phyloP scores from a whole-genome alignment of 1,140 invertebrate species.

The Drosophila parabipectinata region DNA sequence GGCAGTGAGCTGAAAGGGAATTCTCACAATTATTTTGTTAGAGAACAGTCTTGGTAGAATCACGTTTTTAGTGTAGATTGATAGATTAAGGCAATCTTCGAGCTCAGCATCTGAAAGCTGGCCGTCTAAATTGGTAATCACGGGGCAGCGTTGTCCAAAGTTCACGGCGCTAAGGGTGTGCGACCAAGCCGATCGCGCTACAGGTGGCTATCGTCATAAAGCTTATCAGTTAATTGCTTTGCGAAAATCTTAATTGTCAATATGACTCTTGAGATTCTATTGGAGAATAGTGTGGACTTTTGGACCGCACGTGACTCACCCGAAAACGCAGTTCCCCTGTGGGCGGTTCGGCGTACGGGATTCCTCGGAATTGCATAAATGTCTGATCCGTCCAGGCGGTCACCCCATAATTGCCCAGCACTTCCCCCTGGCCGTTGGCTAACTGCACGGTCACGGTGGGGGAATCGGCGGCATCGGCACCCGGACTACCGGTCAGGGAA shows the following conservation, averaged over 20 bases:
- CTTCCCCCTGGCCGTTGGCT: conserved; percentile 84
- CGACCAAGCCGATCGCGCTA: conserved; percentile 62
- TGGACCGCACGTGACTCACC: conserved; percentile 42
- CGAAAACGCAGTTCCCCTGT: conserved; percentile 64
- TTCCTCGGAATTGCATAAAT: conserved; percentile 77
- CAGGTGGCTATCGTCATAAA: conserved; percentile 58
- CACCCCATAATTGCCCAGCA: conserved; percentile 78
- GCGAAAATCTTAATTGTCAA: conserved; percentile 12
- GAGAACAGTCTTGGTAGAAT: conserved; percentile 13
- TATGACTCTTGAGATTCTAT: conserved; percentile 10
- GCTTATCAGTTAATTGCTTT: conserved; percentile 36
- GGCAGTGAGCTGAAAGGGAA: conserved; percentile 43
- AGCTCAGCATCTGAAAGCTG: conserved; percentile 54
- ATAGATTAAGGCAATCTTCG: conserved; percentile 80
- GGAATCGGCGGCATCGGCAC: conserved; percentile 10
- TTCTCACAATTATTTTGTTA: background rate
- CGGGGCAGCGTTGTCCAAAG: conserved; percentile 78
- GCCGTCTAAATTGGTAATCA: conserved; percentile 62
- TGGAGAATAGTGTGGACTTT: background rate
- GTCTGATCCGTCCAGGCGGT: conserved; percentile 70
- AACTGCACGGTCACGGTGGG: conserved; percentile 42
- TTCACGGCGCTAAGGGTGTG: conserved; percentile 52
- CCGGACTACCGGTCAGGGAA: conserved; percentile 13
- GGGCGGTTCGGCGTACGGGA: conserved; percentile 80
- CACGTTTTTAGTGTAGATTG: conserved; percentile 80